A percentile compares a stretch with the other conserved stretches of the same genome.
Conservation (phyloP, 2,113 vertebrate genomes). For the Orthonyx spaldingii region DNA sequence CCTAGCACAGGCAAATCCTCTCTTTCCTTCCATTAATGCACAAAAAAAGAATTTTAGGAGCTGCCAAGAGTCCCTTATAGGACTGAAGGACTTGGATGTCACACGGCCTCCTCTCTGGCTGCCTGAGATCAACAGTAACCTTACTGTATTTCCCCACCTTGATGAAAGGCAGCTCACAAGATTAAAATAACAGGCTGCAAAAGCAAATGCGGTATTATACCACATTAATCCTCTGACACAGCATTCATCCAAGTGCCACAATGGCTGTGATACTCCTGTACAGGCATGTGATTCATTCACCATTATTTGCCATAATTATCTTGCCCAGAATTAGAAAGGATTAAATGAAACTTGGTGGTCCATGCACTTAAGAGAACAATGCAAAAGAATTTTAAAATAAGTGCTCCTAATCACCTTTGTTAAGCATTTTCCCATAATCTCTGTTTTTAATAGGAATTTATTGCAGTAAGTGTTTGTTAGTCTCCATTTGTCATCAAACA, state of each 20-base stretch:
- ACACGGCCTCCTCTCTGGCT: background rate
- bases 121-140: conserved; percentile 4
- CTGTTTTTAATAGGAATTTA: background rate
- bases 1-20: background rate
- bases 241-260: conserved; percentile 26
- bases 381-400: background rate
- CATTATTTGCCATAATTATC: conserved; percentile 56
- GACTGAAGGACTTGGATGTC: conserved; percentile 45
- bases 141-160: conserved; percentile 42
- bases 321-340: conserved; percentile 33
- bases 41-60: background rate
- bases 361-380: background rate
- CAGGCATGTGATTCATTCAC: conserved; percentile 56
- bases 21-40: background rate
- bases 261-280: conserved; percentile 32
- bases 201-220: background rate
- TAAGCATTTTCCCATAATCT: background rate
- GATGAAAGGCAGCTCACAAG: conserved; percentile 39
- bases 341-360: conserved; percentile 57
- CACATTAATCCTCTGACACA: conserved; percentile 26
- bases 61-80: conserved; percentile 10
- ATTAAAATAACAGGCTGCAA: conserved; percentile 39
- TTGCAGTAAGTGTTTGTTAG: background rate
- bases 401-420: conserved; percentile 4
- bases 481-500: conserved; percentile 18